These are phyloP conservation scores for Leucosticte australis DNA, from an alignment of 2,113 vertebrate genomes.

Conservation along the genomic window DNA sequence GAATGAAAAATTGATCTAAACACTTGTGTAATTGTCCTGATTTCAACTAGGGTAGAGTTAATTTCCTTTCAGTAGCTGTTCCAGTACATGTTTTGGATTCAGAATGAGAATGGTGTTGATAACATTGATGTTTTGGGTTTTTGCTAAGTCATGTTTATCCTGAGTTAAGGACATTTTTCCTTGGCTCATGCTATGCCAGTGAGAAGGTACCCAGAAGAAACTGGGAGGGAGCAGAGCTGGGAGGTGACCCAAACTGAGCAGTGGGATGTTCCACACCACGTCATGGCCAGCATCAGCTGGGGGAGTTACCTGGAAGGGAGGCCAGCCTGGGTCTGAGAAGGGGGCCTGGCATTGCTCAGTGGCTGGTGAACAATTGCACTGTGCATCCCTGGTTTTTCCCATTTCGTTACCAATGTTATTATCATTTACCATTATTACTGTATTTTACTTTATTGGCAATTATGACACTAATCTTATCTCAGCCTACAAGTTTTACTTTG, in stretches of 20 bases:
- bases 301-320: background rate
- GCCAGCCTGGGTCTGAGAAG: background rate
- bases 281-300: background rate
- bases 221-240: background rate
- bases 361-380: background rate
- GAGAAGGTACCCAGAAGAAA: background rate
- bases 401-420: background rate
- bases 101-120: background rate
- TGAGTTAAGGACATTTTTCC: background rate
- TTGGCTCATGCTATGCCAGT: background rate
- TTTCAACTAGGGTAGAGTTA: background rate
- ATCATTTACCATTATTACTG: background rate
- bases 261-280: background rate
- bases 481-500: background rate
- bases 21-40: background rate
- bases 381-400: background rate
- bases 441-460: background rate
- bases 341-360: background rate
- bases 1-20: background rate
- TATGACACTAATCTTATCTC: background rate
- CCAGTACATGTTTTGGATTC: background rate
- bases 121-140: background rate
- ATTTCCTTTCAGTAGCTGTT: background rate
- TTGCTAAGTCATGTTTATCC: background rate
- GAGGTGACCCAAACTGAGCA: background rate